These are phyloP conservation scores for Bryconaethiops microstoma DNA, from an alignment of 2,797 vertebrate genomes.

Conservation along the genomic window DNA sequence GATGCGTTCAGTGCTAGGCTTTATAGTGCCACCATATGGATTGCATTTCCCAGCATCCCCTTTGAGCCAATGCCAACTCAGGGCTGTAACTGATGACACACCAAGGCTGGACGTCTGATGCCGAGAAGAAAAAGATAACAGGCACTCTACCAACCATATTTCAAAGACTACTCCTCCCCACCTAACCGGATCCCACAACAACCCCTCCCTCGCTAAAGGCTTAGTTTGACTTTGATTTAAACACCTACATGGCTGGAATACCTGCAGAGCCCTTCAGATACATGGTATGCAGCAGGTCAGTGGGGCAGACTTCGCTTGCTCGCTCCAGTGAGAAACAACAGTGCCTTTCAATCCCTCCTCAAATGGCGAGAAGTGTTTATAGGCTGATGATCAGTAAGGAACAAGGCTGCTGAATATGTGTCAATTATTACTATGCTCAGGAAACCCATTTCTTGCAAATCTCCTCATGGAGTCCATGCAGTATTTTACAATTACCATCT, in stretches of 20 bases:
- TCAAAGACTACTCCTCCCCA: slow-evolving; percentile 66
- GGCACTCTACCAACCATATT: slow-evolving; percentile 73
- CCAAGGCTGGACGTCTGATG: slow-evolving; percentile 68
- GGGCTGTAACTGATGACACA: slow-evolving; percentile 77
- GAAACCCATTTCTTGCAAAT: neutral
- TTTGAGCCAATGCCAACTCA: slow-evolving; percentile 68
- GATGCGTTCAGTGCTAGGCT: slow-evolving; percentile 70
- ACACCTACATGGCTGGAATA: slow-evolving; percentile 73
- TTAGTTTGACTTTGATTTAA: slow-evolving; percentile 72
- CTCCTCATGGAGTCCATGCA: neutral
- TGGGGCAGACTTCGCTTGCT: slow-evolving; percentile 67
- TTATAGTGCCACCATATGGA: slow-evolving; percentile 76
- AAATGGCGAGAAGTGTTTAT: slow-evolving; percentile 2
- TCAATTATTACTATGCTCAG: neutral
- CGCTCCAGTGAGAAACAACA: slow-evolving; percentile 62
- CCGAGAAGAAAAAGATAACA: slow-evolving; percentile 80
- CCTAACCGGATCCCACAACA: slow-evolving; percentile 56
- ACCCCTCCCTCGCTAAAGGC: slow-evolving; percentile 55
- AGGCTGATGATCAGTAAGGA: neutral
- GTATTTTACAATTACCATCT: neutral
- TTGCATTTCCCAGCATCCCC: slow-evolving; percentile 73
- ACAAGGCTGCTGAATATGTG: neutral
- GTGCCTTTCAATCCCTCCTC: slow-evolving; percentile 46
- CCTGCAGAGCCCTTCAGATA: slow-evolving; percentile 63
- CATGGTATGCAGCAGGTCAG: slow-evolving; percentile 73